Conservation (phyloP, 2,888 invertebrate genomes). For the Stictocephala bisonia region DNA sequence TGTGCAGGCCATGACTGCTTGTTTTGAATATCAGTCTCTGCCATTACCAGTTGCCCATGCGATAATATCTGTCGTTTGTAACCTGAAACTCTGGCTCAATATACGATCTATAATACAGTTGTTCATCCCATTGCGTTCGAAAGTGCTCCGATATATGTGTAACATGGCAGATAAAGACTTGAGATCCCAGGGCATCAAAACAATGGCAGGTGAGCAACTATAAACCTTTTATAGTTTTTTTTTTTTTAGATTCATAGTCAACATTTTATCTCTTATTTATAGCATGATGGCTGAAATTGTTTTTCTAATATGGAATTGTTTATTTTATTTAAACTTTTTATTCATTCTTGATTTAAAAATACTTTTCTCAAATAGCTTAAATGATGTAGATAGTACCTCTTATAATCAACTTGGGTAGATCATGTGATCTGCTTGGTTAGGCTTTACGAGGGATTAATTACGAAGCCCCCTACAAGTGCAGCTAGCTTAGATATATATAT, state of each 20-base stretch:
- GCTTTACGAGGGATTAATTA: no score
- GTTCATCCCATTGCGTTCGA: constrained; percentile 87
- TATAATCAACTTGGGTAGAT: no score
- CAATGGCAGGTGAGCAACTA: constrained; percentile 86
- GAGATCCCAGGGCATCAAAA: constrained; percentile 86
- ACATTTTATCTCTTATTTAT: neutral
- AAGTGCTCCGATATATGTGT: constrained; percentile 93
- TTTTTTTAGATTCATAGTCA: neutral
- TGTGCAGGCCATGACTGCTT: constrained; percentile 85
- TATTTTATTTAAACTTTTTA: no score
- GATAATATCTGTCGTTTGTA: constrained; percentile 91
- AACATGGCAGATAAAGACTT: constrained; percentile 92
- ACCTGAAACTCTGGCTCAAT: constrained; percentile 94
- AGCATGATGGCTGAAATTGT: neutral
- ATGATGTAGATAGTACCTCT: no score
- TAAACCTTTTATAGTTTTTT: no score
- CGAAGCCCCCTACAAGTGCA: no score
- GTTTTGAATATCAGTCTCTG: constrained; percentile 82
- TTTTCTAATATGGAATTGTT: neutral
- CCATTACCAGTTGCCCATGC: constrained; percentile 92
- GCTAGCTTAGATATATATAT: no score
- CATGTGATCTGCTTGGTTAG: no score
- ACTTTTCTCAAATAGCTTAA: no score
- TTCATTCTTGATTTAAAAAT: no score
- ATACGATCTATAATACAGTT: constrained; percentile 89